Evolutionary conservation across 2,113 vertebrate species (phyloP).

Genomic region (Columba livia): DNA sequence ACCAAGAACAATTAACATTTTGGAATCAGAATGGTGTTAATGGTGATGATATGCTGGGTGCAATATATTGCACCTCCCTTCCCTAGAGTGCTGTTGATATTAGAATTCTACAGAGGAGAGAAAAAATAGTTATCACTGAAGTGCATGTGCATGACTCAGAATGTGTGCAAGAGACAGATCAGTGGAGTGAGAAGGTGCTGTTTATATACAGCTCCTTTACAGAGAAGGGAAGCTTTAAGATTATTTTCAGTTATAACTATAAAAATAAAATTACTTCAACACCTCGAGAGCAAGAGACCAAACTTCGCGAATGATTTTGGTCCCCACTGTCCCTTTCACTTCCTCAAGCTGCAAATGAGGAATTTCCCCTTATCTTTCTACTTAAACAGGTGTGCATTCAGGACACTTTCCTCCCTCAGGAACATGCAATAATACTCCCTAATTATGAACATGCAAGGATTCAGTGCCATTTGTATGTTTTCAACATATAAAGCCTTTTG

Average conservation of each 20-base stretch:
- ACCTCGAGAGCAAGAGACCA: not conserved
- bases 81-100: not conserved
- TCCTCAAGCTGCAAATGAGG: not conserved
- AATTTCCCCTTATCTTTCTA: not conserved
- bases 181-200: not conserved
- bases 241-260: not conserved
- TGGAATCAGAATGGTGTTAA: not conserved
- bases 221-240: not conserved
- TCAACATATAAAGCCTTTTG: not conserved
- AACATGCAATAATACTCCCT: not conserved
- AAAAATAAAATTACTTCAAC: not conserved
- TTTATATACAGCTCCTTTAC: not conserved
- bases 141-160: not conserved
- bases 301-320: not conserved
- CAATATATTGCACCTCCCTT: not conserved
- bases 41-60: not conserved
- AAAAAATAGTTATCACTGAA: constrained; percentile 6
- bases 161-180: not conserved
- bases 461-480: not conserved
- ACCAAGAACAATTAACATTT: not conserved
- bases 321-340: not conserved
- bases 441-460: not conserved
- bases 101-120: not conserved
- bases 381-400: not conserved
- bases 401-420: not conserved